Conservation (phyloP, 2,113 vertebrate genomes). For the Halichoerus grypus region DNA sequence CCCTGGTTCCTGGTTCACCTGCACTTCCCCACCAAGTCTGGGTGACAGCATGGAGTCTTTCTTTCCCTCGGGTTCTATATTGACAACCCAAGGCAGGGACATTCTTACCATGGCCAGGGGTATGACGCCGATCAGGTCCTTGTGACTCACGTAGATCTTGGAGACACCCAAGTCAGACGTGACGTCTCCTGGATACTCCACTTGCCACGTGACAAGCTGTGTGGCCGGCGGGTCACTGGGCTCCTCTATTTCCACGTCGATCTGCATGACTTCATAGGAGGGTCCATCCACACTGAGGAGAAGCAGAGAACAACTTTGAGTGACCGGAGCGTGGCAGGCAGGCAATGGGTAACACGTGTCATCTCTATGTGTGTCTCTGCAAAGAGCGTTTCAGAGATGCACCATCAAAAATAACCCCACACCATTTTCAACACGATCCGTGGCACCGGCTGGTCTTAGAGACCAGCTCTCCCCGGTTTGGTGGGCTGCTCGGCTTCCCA, state of each 20-base stretch:
- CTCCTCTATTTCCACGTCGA: slow-evolving; percentile 94
- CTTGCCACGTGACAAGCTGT: slow-evolving; percentile 95
- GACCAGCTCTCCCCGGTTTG: rapidly evolving
- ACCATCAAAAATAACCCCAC: not conserved
- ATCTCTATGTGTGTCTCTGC: rapidly evolving
- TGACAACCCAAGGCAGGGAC: not conserved
- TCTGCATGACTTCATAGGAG: slow-evolving; percentile 93
- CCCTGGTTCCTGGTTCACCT: not conserved
- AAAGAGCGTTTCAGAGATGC: not conserved
- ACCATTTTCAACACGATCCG: rapidly evolving
- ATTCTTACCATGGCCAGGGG: slow-evolving; percentile 95
- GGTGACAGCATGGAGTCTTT: rapidly evolving
- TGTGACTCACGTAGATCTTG: slow-evolving; percentile 93
- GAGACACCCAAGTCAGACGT: slow-evolving; percentile 90
- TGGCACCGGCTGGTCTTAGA: rapidly evolving
- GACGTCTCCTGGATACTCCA: slow-evolving; percentile 90
- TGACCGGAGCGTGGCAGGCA: rapidly evolving
- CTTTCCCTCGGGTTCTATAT: rapidly evolving
- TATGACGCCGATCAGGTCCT: slow-evolving; percentile 92
- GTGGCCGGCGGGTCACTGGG: slow-evolving; percentile 88
- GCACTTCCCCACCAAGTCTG: rapidly evolving
- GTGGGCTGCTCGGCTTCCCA: not conserved
- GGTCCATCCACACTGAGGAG: slow-evolving; percentile 77
- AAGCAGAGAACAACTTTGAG: not conserved
- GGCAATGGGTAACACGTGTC: not conserved